Evolutionary conservation across 2,888 invertebrate genomes (phyloP), one percentile per base, ranked within the genome.

Genomic region (Synanthedon tipuliformis): DNA sequence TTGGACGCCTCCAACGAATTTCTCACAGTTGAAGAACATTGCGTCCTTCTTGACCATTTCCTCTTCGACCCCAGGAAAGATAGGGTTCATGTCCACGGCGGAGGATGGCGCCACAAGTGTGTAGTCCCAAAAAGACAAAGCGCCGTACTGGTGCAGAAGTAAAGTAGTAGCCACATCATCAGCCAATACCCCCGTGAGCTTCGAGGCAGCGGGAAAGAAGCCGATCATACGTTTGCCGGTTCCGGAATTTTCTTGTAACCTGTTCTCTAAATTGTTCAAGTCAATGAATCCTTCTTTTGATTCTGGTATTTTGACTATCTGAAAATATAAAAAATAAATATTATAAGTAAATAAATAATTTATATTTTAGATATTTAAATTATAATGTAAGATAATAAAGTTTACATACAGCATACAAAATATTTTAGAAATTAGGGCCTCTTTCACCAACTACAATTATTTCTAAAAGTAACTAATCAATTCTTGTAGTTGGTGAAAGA

Each of bases 81-180:
- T 88, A 0, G 96, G 95, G 71, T 97, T 96, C 94, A 96, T 95
- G 65, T 95, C 93, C 54, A 96, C 90, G 15, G 89, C 86, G 0
- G 93, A 89, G 66, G 93, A 94, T 0, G 96, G 95, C 55, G 93
- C 94, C 4, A 95, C 94, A 3, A 95, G 89, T 7, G 95, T 95
- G 71, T 94, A 96, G 75, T 97, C 96, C 96, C 96, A 97, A 69
- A 97, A 92, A 3, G 95, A 91, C 60, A 94, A 88, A 0, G 95
- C 96, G 8, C 93, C 93, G 69, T 94, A 93, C 54, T 89, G 93
- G 68, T 96, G 96, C 12, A 96, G 88, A 4, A 95, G 82, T 13
- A 93, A 81, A 0, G 95, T 95, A 8, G 96, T 92, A 0, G 92
- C 92, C 3, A 95, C 91, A 65, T 95, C 95, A 78, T 96, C 95